phyloP scores from a whole-genome alignment of 2,888 invertebrate species.

The Cylloceria caligata region DNA sequence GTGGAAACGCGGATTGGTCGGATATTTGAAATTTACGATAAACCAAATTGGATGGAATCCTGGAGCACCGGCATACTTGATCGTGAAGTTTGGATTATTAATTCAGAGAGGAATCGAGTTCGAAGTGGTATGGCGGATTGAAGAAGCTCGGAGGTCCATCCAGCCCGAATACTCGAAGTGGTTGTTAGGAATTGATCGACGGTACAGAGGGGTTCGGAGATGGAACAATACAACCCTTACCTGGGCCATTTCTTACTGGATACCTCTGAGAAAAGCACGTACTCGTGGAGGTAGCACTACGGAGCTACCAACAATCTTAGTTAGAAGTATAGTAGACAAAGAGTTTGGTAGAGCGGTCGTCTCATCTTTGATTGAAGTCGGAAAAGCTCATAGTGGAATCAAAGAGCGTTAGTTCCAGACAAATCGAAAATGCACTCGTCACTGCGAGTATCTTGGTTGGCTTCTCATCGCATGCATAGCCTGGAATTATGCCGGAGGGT shows the following conservation, averaged over 20 bases:
- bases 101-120: conserved; percentile 16
- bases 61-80: conserved; percentile 42
- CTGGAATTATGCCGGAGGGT: conserved; percentile 70
- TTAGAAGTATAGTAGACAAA: not conserved
- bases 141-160: not conserved
- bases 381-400: conserved; percentile 11
- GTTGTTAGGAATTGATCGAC: conserved; percentile 27
- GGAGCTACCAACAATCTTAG: not conserved
- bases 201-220: not conserved
- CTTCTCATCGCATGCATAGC: conserved; percentile 73
- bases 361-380: conserved; percentile 4
- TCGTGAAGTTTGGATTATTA: conserved; percentile 40
- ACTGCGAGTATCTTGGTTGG: conserved; percentile 67
- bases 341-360: not conserved
- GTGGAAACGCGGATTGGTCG: not conserved
- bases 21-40: conserved; percentile 40
- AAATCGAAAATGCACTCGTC: conserved; percentile 58
- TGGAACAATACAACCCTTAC: not conserved
- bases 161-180: not conserved
- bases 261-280: not conserved
- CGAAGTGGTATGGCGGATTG: not conserved
- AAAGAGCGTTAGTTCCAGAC: conserved; percentile 41
- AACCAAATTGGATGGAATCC: conserved; percentile 20
- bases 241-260: not conserved
- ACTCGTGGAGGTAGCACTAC: not conserved